phyloP scores from a whole-genome alignment of 2,113 vertebrate genomes.

The Laticauda colubrina region DNA sequence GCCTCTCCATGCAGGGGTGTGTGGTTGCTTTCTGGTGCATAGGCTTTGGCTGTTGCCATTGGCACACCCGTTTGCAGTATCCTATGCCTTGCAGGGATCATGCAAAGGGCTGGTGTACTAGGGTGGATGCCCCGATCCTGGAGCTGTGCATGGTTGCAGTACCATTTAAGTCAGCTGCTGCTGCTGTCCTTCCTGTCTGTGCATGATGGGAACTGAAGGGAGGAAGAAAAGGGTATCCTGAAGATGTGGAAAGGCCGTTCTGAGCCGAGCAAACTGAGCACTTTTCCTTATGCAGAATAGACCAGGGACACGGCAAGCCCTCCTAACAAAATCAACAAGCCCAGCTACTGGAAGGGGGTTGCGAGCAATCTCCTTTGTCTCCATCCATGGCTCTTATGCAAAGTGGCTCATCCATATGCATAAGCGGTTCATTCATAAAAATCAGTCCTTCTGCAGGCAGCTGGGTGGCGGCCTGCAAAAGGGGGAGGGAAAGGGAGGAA shows the following conservation, averaged over 20 bases:
- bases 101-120: background rate
- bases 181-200: background rate
- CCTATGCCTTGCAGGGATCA: background rate
- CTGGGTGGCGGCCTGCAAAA: background rate
- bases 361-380: background rate
- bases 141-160: background rate
- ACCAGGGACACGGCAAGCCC: background rate
- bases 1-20: background rate
- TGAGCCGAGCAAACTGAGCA: background rate
- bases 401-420: slow-evolving; percentile 32
- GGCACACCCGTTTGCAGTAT: background rate
- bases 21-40: background rate
- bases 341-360: background rate
- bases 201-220: background rate
- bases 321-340: background rate
- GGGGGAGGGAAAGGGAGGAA: background rate
- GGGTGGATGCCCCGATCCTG: background rate
- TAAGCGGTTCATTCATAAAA: slow-evolving; percentile 32
- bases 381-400: slow-evolving; percentile 16
- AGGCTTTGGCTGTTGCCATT: background rate
- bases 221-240: background rate
- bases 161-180: background rate
- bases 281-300: background rate
- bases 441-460: background rate
- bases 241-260: background rate